phyloP scores from a whole-genome alignment of 2,797 vertebrate species.

The Valencia hispanica region DNA sequence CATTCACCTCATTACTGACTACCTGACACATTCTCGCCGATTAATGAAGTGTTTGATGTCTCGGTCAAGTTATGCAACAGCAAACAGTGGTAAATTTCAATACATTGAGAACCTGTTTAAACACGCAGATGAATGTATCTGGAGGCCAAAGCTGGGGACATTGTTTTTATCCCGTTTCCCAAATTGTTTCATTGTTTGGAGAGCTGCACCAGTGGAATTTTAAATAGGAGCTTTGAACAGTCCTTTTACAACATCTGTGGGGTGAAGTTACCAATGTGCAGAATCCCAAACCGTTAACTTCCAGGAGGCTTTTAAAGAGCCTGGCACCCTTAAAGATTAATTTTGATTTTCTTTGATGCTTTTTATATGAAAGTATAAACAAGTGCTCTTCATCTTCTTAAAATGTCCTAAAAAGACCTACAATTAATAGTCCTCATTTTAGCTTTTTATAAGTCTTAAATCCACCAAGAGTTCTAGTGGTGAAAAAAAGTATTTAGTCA shows the following conservation, averaged over 20 bases:
- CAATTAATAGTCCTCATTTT: not conserved
- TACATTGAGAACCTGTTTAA: constrained; percentile 61
- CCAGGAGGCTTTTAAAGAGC: not conserved
- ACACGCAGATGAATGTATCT: constrained; percentile 45
- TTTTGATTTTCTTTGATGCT: constrained; percentile 18
- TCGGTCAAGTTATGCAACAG: constrained; percentile 33
- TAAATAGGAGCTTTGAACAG: constrained; percentile 29
- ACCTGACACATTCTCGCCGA: constrained; percentile 21
- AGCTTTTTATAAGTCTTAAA: not conserved
- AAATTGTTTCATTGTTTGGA: constrained; percentile 36
- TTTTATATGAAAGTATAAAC: not conserved
- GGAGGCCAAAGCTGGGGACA: constrained; percentile 31
- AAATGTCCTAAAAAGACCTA: not conserved
- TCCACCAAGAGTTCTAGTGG: not conserved
- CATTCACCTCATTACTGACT: constrained; percentile 74
- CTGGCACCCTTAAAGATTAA: not conserved
- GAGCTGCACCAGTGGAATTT: constrained; percentile 36
- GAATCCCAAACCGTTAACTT: not conserved
- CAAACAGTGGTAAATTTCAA: constrained; percentile 44
- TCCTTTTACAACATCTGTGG: constrained; percentile 30
- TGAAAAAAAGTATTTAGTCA: too few species aligned
- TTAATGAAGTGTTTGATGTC: constrained; percentile 63
- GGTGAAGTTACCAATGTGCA: constrained; percentile 11
- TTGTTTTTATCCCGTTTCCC: constrained; percentile 42
- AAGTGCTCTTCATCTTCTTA: not conserved